These are phyloP conservation scores for Apteryx owenii DNA, from an alignment of 2,113 vertebrate species.

Conservation along the genomic window DNA sequence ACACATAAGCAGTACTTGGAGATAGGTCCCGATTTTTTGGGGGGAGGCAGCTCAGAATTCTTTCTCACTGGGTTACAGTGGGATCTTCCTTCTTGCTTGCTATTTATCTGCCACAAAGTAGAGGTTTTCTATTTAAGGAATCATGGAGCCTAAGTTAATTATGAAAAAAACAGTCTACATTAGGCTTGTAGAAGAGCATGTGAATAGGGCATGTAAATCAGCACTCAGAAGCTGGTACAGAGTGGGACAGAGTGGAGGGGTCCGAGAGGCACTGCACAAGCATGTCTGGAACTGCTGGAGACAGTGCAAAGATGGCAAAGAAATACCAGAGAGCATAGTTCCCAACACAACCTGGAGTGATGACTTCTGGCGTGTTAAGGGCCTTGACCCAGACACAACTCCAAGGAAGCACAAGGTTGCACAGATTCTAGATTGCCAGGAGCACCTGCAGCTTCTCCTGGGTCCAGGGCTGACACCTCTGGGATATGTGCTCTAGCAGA, in stretches of 20 bases:
- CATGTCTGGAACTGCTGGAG: neutral
- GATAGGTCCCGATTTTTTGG: neutral
- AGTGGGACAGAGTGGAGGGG: neutral
- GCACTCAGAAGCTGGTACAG: neutral
- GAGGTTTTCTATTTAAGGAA: neutral
- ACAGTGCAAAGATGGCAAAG: neutral
- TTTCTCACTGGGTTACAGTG: neutral
- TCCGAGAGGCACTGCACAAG: neutral
- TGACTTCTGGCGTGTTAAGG: neutral
- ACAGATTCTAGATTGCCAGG: neutral
- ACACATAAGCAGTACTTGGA: neutral
- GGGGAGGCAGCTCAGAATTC: neutral
- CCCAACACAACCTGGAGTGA: neutral
- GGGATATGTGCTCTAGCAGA: neutral
- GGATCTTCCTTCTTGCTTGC: neutral
- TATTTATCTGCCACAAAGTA: neutral
- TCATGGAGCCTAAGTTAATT: neutral
- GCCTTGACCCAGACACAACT: neutral
- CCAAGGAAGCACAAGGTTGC: neutral
- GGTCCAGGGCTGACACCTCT: neutral
- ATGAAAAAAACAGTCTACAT: neutral
- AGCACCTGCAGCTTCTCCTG: neutral
- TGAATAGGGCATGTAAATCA: neutral
- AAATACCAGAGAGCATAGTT: neutral
- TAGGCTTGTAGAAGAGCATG: neutral